A percentile compares a stretch with the other conserved stretches of the same genome.
Evolutionary conservation across 2,888 invertebrate species (phyloP).

Genomic region (Agriopis leucophaearia): DNA sequence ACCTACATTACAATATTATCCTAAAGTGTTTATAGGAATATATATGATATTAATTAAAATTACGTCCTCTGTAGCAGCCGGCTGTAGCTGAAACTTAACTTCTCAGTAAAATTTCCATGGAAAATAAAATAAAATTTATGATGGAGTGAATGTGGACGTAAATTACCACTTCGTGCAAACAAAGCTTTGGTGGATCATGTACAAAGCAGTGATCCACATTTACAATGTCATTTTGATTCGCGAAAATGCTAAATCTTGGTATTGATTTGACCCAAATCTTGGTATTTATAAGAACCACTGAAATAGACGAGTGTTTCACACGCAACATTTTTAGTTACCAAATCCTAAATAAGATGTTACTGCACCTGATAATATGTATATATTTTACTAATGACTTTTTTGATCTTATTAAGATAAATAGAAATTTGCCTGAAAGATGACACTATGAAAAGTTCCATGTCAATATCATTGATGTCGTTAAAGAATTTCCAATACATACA

Average conservation of each 20-base stretch:
- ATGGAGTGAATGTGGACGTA: neutral
- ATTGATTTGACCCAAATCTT: slow-evolving; percentile 9
- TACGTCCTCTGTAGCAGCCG: neutral
- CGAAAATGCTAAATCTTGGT: neutral
- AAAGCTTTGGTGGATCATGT: neutral
- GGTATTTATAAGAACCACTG: slow-evolving; percentile 12
- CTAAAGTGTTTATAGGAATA: neutral
- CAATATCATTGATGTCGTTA: slow-evolving; percentile 34
- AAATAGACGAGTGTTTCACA: slow-evolving; percentile 29
- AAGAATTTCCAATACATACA: slow-evolving; percentile 40
- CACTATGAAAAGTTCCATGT: slow-evolving; percentile 20
- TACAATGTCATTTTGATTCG: neutral
- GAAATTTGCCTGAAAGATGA: neutral
- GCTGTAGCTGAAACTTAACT: neutral
- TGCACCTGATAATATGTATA: too few species aligned
- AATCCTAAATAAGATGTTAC: neutral
- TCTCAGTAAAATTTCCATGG: neutral
- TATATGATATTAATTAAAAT: neutral
- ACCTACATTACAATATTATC: neutral
- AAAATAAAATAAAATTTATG: too few species aligned
- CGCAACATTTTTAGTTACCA: slow-evolving; percentile 5
- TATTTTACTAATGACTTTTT: too few species aligned
- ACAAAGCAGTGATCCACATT: neutral
- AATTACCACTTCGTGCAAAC: neutral
- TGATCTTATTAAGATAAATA: too few species aligned